phyloP scores from a whole-genome alignment of 2,888 invertebrate genomes.

The Eilema sororculum region DNA sequence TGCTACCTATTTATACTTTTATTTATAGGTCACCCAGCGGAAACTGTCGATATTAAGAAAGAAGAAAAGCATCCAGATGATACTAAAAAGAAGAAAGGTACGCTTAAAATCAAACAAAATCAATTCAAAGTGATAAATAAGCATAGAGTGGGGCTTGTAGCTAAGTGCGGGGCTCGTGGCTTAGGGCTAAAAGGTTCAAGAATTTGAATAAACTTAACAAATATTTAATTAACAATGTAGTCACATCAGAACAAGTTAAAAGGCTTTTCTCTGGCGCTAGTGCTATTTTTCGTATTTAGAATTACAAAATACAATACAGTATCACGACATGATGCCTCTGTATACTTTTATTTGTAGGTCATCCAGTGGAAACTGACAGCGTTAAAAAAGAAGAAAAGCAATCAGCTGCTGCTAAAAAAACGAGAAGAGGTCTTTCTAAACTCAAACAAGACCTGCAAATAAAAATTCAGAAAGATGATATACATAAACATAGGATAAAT shows the following conservation, averaged over 20 bases:
- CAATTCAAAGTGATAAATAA: constrained; percentile 3
- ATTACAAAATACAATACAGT: not conserved
- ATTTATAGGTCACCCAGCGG: constrained; percentile 17
- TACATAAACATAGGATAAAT: constrained; percentile 17
- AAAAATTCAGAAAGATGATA: not conserved
- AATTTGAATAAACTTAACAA: not conserved
- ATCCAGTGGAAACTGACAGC: constrained; percentile 2
- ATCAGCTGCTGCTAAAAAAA: not conserved
- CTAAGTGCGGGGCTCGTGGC: no score
- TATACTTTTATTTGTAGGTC: constrained; percentile 13
- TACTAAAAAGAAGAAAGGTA: not conserved
- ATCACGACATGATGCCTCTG: not conserved
- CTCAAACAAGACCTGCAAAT: not conserved
- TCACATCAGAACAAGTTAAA: not conserved
- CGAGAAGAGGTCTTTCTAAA: not conserved
- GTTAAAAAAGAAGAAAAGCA: not conserved
- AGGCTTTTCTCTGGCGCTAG: not conserved
- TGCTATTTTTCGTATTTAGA: not conserved
- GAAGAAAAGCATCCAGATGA: not conserved
- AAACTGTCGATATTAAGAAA: not conserved
- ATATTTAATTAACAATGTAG: not conserved
- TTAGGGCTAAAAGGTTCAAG: no score
- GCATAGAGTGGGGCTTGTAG: not conserved
- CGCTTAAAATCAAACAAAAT: not conserved
- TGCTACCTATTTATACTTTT: not conserved